Conservation (phyloP, 2,888 invertebrate genomes). For the Abscondita cerata region DNA sequence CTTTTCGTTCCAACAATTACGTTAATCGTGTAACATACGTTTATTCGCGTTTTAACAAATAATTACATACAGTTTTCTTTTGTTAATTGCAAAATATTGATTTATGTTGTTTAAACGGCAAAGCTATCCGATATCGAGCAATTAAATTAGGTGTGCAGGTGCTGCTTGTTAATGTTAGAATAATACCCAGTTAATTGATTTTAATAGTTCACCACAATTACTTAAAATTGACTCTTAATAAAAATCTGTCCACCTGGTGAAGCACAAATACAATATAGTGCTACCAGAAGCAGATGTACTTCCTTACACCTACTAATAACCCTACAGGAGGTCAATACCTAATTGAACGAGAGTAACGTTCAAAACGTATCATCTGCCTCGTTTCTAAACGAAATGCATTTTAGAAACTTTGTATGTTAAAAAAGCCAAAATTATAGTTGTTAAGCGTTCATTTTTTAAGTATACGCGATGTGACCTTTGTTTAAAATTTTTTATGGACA, state of each 20-base stretch:
- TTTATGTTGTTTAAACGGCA: neutral
- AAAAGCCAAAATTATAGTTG: conserved; percentile 14
- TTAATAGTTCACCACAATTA: conserved; percentile 3
- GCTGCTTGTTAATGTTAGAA: neutral
- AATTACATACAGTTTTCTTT: neutral
- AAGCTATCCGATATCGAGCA: neutral
- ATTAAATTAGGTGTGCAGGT: neutral
- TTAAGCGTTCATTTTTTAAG: conserved; percentile 23
- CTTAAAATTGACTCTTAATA: neutral
- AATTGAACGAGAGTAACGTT: conserved; percentile 30
- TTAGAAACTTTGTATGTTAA: neutral
- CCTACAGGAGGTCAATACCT: conserved; percentile 32
- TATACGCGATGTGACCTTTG: conserved; percentile 20
- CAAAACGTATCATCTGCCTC: conserved; percentile 27
- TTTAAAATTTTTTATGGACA: conserved; percentile 9
- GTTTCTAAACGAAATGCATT: conserved; percentile 7
- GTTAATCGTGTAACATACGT: neutral
- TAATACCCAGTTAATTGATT: neutral
- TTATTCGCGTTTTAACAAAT: too few relatives aligned
- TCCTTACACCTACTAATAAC: conserved; percentile 27
- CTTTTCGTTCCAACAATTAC: conserved; percentile 4
- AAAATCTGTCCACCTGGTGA: conserved; percentile 21
- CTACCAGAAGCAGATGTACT: conserved; percentile 27
- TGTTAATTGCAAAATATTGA: neutral
- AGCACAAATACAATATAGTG: conserved; percentile 21